phyloP scores from a whole-genome alignment of 30 jellyfish, hydroid and myxozoan genomes.

The Turritopsis dohrnii region DNA sequence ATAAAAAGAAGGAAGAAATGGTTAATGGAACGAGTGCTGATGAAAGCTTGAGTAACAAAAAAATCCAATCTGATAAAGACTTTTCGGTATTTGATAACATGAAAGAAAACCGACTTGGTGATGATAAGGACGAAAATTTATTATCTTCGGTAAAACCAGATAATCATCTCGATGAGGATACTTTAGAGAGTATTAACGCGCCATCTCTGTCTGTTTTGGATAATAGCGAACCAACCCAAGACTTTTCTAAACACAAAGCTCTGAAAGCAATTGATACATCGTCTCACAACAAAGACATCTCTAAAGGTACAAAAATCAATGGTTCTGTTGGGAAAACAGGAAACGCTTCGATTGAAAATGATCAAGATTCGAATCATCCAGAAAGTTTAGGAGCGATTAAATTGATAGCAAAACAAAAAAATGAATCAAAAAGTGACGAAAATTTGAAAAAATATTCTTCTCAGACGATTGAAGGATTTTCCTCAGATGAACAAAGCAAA shows the following conservation, averaged over 20 bases:
- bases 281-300: slow-evolving; percentile 10
- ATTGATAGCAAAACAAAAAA: neutral
- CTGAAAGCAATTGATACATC: neutral
- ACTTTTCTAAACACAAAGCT: slow-evolving; percentile 2
- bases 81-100: neutral
- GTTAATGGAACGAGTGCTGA: slow-evolving; percentile 6
- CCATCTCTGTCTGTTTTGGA: neutral
- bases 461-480: neutral
- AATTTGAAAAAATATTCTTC: neutral
- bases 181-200: neutral
- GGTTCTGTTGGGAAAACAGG: neutral
- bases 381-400: neutral
- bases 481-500: neutral
- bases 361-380: neutral
- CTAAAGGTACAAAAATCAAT: neutral
- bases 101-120: neutral
- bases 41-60: neutral
- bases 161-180: neutral
- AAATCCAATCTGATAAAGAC: neutral
- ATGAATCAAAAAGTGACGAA: neutral
- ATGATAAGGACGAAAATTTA: neutral
- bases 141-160: neutral
- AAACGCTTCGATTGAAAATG: neutral
- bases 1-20: neutral
- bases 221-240: neutral